Evolutionary conservation across 2,888 invertebrate genomes (phyloP), one percentile per base, ranked within the genome.

Genomic region (Oligia latruncula): DNA sequence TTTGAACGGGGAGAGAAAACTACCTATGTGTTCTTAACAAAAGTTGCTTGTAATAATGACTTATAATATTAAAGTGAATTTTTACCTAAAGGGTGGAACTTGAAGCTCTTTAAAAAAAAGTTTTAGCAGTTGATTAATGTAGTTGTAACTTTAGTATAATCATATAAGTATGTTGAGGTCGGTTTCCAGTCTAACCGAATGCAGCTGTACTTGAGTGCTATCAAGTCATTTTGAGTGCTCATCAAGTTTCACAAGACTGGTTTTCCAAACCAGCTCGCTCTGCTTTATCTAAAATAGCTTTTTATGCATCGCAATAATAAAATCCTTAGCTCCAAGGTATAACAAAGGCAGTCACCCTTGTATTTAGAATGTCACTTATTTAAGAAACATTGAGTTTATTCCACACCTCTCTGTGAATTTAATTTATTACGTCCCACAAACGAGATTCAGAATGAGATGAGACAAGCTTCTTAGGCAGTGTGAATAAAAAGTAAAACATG

Each of bases 371-470:
- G 72, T 79, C 76, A 84, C 81, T 89, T 89, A 90, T 90, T 90
- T 90, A 90, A 88, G 80, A 78, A 87, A 84, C 83, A 84, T 82
- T 71, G 85, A 76, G 77, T 86, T 83, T 71, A 89, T 87, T 90
- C 88, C 81, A 89, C 91, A 92, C 91, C 91, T 92, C 90, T 85
- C 90, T 91, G 91, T 89, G 90, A 92, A 94, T 95, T 94, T 92
- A 94, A 95, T 95, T 94, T 94, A 94, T 93, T 92, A 92, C 88
- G 83, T 81, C 86, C 72, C 77, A 86, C 89, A 92, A 93, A 94
- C 90, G 90, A 90, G 92, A 92, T 86, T 23, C 2, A 1, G 62
- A 55, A 81, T 62, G 46, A 55, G 71, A 78, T 62, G 89, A 90
- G 93, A 94, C 93, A 92, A 90, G 90, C 78, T 77, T 84, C 81